Percentiles rank a stretch among this genome's conserved stretches.
phyloP scores from a whole-genome alignment of 2,888 invertebrate species.

The Zhuqinia jingwanae region DNA sequence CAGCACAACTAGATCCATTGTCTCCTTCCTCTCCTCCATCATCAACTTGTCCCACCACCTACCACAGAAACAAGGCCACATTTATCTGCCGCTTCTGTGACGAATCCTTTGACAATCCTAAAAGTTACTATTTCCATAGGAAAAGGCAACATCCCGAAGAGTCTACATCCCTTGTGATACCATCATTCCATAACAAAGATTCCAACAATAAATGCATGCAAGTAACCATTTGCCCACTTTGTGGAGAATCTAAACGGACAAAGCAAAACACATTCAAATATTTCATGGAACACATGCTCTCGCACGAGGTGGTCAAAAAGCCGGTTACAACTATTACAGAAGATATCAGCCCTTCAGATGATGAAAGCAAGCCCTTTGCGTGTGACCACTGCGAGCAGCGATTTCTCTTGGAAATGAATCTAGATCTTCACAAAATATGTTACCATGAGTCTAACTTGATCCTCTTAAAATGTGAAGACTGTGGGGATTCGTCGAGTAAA shows the following conservation, averaged over 20 bases:
- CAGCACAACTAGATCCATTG: too few species aligned
- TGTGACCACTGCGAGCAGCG: neutral
- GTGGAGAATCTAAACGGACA: neutral
- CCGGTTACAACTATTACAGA: neutral
- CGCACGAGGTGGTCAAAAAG: neutral
- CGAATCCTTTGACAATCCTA: neutral
- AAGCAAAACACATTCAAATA: neutral
- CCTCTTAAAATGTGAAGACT: neutral
- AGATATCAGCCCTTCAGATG: neutral
- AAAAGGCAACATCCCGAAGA: neutral
- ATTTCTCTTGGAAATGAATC: neutral
- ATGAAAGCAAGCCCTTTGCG: neutral
- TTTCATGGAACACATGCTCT: slow-evolving; percentile 8
- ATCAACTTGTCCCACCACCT: too few species aligned
- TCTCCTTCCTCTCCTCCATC: too few species aligned
- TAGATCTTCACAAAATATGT: slow-evolving; percentile 20
- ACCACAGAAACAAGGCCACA: neutral
- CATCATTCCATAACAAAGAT: neutral
- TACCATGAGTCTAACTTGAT: neutral
- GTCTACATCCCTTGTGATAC: neutral
- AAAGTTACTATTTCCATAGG: neutral
- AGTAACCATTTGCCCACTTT: neutral
- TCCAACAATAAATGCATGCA: neutral
- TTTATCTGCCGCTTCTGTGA: neutral
- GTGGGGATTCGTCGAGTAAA: neutral